Percentiles rank a stretch among this genome's conserved stretches.
phyloP scores from a whole-genome alignment of 1,140 invertebrate genomes.

The Hyposmocoma kahamanoa region DNA sequence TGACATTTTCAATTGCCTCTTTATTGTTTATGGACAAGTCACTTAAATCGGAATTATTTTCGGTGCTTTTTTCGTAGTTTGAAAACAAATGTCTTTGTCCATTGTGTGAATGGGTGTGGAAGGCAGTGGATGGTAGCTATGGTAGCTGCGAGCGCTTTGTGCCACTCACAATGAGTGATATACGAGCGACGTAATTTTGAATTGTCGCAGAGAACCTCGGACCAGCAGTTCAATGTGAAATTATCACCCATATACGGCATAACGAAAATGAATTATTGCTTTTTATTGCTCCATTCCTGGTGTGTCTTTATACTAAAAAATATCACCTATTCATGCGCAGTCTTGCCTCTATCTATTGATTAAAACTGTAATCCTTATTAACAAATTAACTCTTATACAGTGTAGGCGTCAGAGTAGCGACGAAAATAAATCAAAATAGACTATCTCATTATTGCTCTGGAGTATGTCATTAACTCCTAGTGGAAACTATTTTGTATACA shows the following conservation, averaged over 20 bases:
- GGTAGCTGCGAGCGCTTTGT: slow-evolving; percentile 59
- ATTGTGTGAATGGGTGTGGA: slow-evolving; percentile 50
- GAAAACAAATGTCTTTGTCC: slow-evolving; percentile 68
- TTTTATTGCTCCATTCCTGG: slow-evolving; percentile 43
- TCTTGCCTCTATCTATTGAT: slow-evolving; percentile 25
- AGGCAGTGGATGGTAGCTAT: slow-evolving; percentile 50
- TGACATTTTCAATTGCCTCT: slow-evolving; percentile 24
- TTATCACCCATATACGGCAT: slow-evolving; percentile 67
- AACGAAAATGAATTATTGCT: slow-evolving; percentile 71
- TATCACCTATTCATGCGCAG: slow-evolving; percentile 12
- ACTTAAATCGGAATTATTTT: slow-evolving; percentile 55
- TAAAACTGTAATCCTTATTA: too few species aligned
- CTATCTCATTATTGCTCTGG: slow-evolving; percentile 2
- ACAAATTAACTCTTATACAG: too few species aligned
- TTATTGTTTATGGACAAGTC: slow-evolving; percentile 44
- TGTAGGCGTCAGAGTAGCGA: background rate
- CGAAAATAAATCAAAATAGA: background rate
- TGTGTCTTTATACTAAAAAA: slow-evolving; percentile 35
- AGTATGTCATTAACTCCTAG: slow-evolving; percentile 36
- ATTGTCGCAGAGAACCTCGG: slow-evolving; percentile 54
- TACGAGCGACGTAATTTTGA: slow-evolving; percentile 64
- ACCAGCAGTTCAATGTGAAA: slow-evolving; percentile 52
- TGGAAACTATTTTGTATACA: slow-evolving; percentile 47
- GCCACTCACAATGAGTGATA: slow-evolving; percentile 68
- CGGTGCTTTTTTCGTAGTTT: slow-evolving; percentile 52